Evolutionary conservation across 2,113 vertebrate genomes (phyloP).

Genomic region (Typhlomys cinereus): DNA sequence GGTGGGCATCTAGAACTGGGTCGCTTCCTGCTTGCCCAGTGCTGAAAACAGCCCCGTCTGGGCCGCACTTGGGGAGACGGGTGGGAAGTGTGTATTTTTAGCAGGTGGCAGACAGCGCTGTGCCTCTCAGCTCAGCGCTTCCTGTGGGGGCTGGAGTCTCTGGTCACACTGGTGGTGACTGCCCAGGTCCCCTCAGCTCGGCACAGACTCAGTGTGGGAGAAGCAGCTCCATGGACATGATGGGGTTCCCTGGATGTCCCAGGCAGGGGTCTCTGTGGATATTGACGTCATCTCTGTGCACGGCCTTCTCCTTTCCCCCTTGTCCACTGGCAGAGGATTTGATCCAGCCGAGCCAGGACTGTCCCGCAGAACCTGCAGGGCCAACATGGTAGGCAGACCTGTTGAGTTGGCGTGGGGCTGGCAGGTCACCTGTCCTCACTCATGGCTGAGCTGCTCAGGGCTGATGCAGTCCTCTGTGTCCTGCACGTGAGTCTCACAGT

Average conservation of each 20-base stretch:
- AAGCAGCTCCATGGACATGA: background rate
- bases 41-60: conserved; percentile 7
- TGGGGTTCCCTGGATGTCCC: background rate
- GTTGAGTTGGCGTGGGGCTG: background rate
- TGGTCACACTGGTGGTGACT: background rate
- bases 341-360: background rate
- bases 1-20: background rate
- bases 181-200: background rate
- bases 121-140: conserved; percentile 55
- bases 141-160: background rate
- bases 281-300: too few species aligned
- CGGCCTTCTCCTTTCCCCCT: background rate
- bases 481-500: background rate
- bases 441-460: background rate
- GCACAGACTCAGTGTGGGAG: background rate
- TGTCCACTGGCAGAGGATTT: background rate
- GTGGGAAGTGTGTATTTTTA: conserved; percentile 57
- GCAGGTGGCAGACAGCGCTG: conserved; percentile 42
- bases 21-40: background rate
- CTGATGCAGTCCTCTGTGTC: background rate
- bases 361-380: background rate
- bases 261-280: background rate
- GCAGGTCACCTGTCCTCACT: background rate
- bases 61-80: conserved; percentile 43
- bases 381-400: background rate